Percentiles rank a stretch among this genome's conserved stretches.
phyloP scores from a whole-genome alignment of 1,140 invertebrate species.

The Trichoplusia ni region DNA sequence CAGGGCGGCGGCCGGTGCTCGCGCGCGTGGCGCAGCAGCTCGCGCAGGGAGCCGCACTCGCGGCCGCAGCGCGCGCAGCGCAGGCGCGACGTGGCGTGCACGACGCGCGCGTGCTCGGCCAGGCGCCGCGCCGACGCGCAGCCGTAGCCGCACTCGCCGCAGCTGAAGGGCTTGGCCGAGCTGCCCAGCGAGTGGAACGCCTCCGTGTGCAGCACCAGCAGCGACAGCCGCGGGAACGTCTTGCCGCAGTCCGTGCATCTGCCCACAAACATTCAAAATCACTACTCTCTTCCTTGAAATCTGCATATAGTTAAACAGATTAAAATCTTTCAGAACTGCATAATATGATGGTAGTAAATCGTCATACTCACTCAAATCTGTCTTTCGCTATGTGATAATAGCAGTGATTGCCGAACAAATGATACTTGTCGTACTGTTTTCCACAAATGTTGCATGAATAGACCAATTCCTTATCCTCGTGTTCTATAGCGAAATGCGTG shows the following conservation, averaged over 20 bases:
- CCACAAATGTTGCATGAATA: slow-evolving; percentile 66
- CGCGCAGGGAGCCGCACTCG: slow-evolving; percentile 60
- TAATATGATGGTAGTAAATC: neutral
- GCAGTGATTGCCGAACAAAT: slow-evolving; percentile 58
- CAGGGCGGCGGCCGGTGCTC: slow-evolving; percentile 42
- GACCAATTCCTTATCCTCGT: slow-evolving; percentile 54
- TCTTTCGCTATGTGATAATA: slow-evolving; percentile 62
- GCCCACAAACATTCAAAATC: neutral
- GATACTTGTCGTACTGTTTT: slow-evolving; percentile 66
- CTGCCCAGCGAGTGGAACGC: slow-evolving; percentile 40
- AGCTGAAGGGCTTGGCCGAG: slow-evolving; percentile 46
- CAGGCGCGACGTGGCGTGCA: slow-evolving; percentile 32
- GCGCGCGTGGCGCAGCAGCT: slow-evolving; percentile 56
- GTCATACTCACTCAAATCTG: slow-evolving; percentile 63
- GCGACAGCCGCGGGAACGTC: slow-evolving; percentile 55
- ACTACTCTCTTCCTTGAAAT: neutral
- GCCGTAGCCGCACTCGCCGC: slow-evolving; percentile 45
- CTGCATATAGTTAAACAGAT: neutral
- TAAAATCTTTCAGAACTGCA: neutral
- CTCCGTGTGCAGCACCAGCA: slow-evolving; percentile 58
- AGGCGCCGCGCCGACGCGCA: slow-evolving; percentile 39
- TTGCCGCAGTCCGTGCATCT: slow-evolving; percentile 62
- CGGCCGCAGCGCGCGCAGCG: neutral
- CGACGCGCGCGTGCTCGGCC: slow-evolving; percentile 46
- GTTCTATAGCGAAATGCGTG: slow-evolving; percentile 58